Evolutionary conservation across 1,140 invertebrate genomes (phyloP).

Genomic region (Meloidogyne floridensis): DNA sequence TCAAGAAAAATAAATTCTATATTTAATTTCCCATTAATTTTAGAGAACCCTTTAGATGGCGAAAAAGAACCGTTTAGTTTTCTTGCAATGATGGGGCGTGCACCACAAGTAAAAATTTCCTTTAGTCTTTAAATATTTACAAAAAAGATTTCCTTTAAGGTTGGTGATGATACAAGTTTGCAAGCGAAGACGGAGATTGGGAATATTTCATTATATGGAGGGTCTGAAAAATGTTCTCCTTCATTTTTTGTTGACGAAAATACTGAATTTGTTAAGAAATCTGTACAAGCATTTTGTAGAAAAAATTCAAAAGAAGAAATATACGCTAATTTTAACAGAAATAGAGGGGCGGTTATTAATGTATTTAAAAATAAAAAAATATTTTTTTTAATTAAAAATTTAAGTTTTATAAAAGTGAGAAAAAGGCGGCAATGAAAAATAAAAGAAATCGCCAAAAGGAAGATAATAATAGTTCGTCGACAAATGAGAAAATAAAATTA

Average conservation of each 20-base stretch:
- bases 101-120: neutral
- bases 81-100: neutral
- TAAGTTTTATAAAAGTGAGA: neutral
- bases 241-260: slow-evolving; percentile 1
- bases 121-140: neutral
- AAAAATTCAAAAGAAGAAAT: slow-evolving; percentile 11
- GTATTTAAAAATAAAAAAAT: neutral
- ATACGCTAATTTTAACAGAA: neutral
- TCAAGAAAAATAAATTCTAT: neutral
- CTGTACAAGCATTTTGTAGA: neutral
- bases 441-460: neutral
- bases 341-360: slow-evolving; percentile 3
- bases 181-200: neutral
- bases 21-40: slow-evolving; percentile 26
- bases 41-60: slow-evolving; percentile 16
- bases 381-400: slow-evolving; percentile 3
- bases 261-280: neutral
- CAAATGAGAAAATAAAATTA: neutral
- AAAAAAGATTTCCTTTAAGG: neutral
- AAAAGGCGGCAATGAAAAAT: slow-evolving; percentile 1
- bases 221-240: neutral
- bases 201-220: slow-evolving; percentile 13
- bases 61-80: slow-evolving; percentile 21
- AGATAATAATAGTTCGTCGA: neutral
- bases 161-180: neutral